These are phyloP conservation scores for Agraylea sexmaculata DNA, from an alignment of 1,140 invertebrate species.

Conservation along the genomic window DNA sequence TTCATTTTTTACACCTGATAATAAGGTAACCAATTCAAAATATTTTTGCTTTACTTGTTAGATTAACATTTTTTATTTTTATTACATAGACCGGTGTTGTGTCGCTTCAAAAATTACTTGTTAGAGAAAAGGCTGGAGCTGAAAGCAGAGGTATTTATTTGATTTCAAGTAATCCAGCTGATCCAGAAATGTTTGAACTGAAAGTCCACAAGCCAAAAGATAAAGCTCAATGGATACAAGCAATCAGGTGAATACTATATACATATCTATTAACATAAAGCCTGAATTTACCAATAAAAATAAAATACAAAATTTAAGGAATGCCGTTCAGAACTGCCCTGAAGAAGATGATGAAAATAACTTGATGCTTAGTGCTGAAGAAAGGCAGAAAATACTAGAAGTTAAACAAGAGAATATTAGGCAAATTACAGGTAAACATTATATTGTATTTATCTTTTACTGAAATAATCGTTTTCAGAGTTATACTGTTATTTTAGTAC, in stretches of 20 bases:
- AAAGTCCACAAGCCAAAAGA: constrained; percentile 81
- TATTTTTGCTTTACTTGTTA: background rate
- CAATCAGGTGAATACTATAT: constrained; percentile 48
- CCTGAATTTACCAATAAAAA: constrained; percentile 3
- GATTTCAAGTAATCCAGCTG: constrained; percentile 72
- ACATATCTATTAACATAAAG: constrained; percentile 8
- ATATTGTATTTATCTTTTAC: constrained; percentile 3
- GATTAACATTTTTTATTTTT: constrained; percentile 16
- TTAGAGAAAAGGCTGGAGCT: constrained; percentile 83
- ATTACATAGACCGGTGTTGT: constrained; percentile 77
- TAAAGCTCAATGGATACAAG: constrained; percentile 77
- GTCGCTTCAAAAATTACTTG: constrained; percentile 78
- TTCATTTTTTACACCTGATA: constrained; percentile 75
- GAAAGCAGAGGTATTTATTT: constrained; percentile 81
- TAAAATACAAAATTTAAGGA: constrained; percentile 27
- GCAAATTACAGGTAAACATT: constrained; percentile 52
- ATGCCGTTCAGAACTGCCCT: constrained; percentile 58
- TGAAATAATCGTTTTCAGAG: constrained; percentile 1
- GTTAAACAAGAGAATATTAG: constrained; percentile 59
- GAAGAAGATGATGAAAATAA: constrained; percentile 46
- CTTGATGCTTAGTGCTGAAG: constrained; percentile 53
- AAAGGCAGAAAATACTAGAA: constrained; percentile 55
- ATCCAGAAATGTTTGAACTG: constrained; percentile 93
- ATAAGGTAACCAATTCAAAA: constrained; percentile 45
- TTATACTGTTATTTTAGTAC: too few species aligned